Evolutionary conservation across 2,888 invertebrate genomes (phyloP).

Genomic region (Lamellibrachia satsuma): DNA sequence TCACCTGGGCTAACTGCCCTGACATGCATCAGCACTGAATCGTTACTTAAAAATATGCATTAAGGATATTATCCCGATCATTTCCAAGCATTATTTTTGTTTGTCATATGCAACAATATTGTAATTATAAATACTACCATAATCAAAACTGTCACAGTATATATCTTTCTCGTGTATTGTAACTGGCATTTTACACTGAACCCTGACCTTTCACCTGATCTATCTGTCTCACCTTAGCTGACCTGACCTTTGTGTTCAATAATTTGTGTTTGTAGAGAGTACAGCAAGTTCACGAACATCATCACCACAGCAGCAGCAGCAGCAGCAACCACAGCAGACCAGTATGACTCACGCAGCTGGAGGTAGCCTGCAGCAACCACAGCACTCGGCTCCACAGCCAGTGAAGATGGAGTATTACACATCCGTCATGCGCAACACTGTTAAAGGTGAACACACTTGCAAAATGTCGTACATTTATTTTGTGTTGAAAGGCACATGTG

Average conservation of each 20-base stretch:
- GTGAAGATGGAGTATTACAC: conserved; percentile 33
- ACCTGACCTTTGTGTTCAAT: background rate
- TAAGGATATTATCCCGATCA: background rate
- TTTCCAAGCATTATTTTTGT: background rate
- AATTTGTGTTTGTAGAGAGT: background rate
- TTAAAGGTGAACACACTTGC: conserved; percentile 20
- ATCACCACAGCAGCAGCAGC: background rate
- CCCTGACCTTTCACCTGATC: no score
- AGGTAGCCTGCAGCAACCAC: background rate
- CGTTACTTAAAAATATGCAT: background rate
- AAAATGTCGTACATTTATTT: background rate
- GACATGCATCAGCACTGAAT: background rate
- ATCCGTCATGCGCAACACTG: conserved; percentile 31
- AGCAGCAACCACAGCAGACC: background rate
- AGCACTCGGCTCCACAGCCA: background rate
- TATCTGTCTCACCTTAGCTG: background rate
- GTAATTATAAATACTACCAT: background rate
- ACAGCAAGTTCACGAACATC: background rate
- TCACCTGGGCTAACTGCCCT: background rate
- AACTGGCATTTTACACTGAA: background rate
- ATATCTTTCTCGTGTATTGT: background rate
- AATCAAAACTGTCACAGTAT: background rate
- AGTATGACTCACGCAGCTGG: background rate
- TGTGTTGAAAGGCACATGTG: background rate
- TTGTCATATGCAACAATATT: background rate